A percentile compares a stretch with the other conserved stretches of the same genome.
Conservation (phyloP, 2,113 vertebrate species). For the Calidris pygmaea region DNA sequence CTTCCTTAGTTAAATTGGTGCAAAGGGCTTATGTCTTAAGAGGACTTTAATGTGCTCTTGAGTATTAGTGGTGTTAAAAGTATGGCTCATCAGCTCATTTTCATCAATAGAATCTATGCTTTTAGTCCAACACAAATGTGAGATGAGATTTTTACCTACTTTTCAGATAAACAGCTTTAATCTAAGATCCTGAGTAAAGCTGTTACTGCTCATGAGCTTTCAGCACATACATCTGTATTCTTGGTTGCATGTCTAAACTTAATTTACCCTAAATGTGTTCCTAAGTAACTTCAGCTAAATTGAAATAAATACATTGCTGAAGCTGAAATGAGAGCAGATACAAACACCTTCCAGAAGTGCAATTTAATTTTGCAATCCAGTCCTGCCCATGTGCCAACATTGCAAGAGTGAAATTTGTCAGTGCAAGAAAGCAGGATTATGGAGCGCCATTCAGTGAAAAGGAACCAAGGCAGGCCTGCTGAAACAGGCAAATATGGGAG, state of each 20-base stretch:
- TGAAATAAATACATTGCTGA: conserved; percentile 5
- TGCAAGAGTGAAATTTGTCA: background rate
- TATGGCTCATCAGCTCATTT: background rate
- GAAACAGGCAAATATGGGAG: background rate
- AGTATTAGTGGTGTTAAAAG: background rate
- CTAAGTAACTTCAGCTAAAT: background rate
- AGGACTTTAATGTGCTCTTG: background rate
- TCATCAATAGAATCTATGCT: background rate
- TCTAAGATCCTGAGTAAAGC: background rate
- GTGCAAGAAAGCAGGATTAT: background rate
- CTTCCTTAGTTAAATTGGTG: background rate
- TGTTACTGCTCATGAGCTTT: background rate
- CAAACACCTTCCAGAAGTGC: background rate
- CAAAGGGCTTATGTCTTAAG: background rate
- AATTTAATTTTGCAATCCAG: background rate
- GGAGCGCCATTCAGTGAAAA: background rate
- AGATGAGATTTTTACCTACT: background rate
- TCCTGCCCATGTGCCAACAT: background rate
- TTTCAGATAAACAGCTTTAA: background rate
- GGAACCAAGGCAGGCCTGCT: background rate
- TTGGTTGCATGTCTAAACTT: background rate
- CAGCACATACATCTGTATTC: background rate
- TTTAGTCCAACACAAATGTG: background rate
- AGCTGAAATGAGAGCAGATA: background rate
- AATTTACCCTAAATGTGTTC: background rate